These are phyloP conservation scores for Noctilio leporinus DNA, from an alignment of 2,113 vertebrate species.

Conservation along the genomic window DNA sequence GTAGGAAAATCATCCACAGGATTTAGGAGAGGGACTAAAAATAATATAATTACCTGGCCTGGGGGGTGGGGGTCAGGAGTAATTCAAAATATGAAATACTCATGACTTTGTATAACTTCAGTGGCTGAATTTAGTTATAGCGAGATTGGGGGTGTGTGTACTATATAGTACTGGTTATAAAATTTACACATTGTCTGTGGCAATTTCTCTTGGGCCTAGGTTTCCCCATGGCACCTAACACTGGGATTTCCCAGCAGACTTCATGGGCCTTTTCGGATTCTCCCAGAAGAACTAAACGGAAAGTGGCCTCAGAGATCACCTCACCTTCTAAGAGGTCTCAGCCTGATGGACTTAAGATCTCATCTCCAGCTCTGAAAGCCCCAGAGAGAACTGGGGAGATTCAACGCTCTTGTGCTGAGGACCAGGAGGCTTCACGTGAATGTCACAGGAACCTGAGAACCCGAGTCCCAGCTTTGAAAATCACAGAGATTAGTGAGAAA, in stretches of 20 bases:
- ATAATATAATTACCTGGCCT: background rate
- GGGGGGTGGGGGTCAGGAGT: background rate
- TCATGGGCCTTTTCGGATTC: background rate
- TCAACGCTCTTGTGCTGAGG: background rate
- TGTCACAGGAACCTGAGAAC: conserved; percentile 4
- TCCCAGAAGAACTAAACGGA: conserved; percentile 68
- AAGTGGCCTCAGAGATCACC: conserved; percentile 63
- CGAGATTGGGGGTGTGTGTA: background rate
- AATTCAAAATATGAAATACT: background rate
- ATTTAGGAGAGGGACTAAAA: background rate
- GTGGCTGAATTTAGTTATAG: background rate
- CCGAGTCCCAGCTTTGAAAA: background rate
- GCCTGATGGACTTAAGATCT: background rate
- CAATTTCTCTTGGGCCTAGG: conserved; percentile 73
- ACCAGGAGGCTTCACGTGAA: background rate
- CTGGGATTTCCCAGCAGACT: conserved; percentile 72
- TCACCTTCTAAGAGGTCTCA: conserved; percentile 75
- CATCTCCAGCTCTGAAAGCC: background rate
- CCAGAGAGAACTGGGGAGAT: background rate
- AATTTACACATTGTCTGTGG: background rate
- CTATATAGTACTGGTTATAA: background rate
- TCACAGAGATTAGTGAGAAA: background rate
- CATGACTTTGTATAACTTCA: background rate
- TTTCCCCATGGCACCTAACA: conserved; percentile 66
- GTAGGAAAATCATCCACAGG: background rate